phyloP scores from a whole-genome alignment of 2,797 vertebrate species.

The Momotus momota region DNA sequence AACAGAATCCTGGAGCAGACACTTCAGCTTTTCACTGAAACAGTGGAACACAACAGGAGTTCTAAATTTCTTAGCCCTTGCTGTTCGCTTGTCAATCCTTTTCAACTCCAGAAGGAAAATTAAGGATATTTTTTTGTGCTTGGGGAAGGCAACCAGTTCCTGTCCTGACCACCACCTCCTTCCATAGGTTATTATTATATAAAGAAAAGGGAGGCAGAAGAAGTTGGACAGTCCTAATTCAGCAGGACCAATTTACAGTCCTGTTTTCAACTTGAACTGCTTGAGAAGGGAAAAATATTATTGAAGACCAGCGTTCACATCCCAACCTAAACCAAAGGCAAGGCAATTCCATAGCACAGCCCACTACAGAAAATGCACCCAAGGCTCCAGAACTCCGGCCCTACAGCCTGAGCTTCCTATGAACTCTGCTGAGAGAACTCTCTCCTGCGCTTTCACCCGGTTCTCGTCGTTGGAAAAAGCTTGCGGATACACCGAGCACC shows the following conservation, averaged over 20 bases:
- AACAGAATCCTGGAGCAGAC: background rate
- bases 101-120: background rate
- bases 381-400: background rate
- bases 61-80: background rate
- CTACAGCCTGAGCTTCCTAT: rapidly evolving
- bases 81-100: background rate
- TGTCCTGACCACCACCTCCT: background rate
- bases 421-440: background rate
- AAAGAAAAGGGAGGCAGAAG: background rate
- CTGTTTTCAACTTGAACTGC: background rate
- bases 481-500: rapidly evolving
- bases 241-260: background rate
- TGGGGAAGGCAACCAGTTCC: background rate
- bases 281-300: background rate
- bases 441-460: background rate
- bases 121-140: background rate
- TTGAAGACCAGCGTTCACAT: background rate
- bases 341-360: rapidly evolving
- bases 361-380: rapidly evolving
- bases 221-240: background rate
- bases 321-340: rapidly evolving
- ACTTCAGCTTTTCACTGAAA: background rate
- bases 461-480: background rate
- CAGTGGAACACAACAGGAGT: background rate
- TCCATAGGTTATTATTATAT: rapidly evolving